These are phyloP conservation scores for Latrodectus elegans DNA, from an alignment of 2,888 invertebrate genomes.

Conservation along the genomic window DNA sequence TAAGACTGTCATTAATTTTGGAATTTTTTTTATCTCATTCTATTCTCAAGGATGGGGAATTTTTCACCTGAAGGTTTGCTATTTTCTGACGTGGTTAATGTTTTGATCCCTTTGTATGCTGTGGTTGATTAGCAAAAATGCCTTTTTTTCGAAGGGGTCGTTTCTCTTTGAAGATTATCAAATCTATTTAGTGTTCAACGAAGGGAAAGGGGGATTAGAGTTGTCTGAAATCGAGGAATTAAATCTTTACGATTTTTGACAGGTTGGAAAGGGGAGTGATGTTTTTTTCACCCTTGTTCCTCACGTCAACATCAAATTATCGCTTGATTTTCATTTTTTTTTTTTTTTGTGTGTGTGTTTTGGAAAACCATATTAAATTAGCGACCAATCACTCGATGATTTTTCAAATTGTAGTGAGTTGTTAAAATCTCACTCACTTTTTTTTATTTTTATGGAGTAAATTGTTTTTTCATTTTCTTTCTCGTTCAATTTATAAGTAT, in stretches of 20 bases:
- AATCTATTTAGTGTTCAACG: conserved; percentile 10
- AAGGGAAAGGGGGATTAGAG: conserved; percentile 14
- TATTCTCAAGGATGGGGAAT: background rate
- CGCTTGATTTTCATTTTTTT: too few relatives aligned
- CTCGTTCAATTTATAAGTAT: too few relatives aligned
- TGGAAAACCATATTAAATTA: too few relatives aligned
- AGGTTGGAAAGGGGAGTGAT: background rate
- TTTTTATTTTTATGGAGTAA: too few relatives aligned
- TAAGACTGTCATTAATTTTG: conserved; percentile 47
- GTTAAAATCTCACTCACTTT: too few relatives aligned
- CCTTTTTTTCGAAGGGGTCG: conserved; percentile 1
- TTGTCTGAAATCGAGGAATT: conserved; percentile 35
- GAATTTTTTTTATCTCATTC: background rate
- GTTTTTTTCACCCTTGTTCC: too few relatives aligned
- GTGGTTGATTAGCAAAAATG: conserved; percentile 27
- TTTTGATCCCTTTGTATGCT: conserved; percentile 23
- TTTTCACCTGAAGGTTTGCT: background rate
- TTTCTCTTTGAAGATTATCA: conserved; percentile 27
- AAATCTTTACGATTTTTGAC: conserved; percentile 43
- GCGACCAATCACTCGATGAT: too few relatives aligned
- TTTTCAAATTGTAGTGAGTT: too few relatives aligned
- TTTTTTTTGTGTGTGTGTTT: too few relatives aligned
- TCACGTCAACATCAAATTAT: too few relatives aligned
- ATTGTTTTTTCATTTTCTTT: too few relatives aligned
- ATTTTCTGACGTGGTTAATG: conserved; percentile 19